Conservation (phyloP, 2,888 invertebrate genomes). For the Thecocarcelia acutangulata region DNA sequence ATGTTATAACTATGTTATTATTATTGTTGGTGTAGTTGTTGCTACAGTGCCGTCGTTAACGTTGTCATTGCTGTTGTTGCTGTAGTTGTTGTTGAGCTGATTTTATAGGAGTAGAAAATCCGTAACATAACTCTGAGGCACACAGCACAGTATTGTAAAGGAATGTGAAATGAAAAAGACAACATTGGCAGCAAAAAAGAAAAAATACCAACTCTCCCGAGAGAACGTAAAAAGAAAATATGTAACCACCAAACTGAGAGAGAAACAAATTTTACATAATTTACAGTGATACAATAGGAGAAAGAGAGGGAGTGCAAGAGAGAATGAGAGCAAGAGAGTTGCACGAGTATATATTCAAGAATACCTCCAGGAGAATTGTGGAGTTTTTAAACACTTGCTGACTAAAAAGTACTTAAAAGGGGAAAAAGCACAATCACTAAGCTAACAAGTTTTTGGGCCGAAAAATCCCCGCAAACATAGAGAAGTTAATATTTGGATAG, state of each 20-base stretch:
- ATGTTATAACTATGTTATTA: constrained; percentile 44
- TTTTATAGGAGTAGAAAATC: constrained; percentile 36
- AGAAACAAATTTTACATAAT: background rate
- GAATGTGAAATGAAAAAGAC: constrained; percentile 56
- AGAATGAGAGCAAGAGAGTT: background rate
- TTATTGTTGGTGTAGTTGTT: constrained; percentile 19
- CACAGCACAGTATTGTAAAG: constrained; percentile 49
- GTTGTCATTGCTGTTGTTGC: constrained; percentile 11
- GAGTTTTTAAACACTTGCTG: background rate
- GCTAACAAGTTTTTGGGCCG: too few species aligned
- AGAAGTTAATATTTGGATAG: too few species aligned
- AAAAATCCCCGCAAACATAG: too few species aligned
- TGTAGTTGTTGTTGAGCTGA: constrained; percentile 34
- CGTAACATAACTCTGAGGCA: constrained; percentile 46
- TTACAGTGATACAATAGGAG: background rate
- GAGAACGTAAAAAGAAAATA: background rate
- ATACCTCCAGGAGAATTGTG: background rate
- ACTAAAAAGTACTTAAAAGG: too few species aligned
- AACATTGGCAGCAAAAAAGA: constrained; percentile 26
- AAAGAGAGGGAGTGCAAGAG: background rate
- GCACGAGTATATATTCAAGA: background rate
- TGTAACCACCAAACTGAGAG: constrained; percentile 14
- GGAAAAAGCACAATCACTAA: too few species aligned
- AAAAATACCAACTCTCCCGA: constrained; percentile 17
- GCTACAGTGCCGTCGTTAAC: constrained; percentile 27